phyloP scores from a whole-genome alignment of 2,113 vertebrate genomes.

The crab-eating macaque (Macaca fascicularis) region T2T-MFA8v1.1 NC_088391.1:39827501-39828000 shows the following conservation, averaged over 20 bases:
- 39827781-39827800: neutral
- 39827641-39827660: neutral
- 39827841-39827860: neutral
- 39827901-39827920: too few species aligned
- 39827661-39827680: neutral
- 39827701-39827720: neutral
- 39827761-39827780: neutral
- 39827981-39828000: too few species aligned
- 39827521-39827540: neutral
- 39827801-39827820: neutral
- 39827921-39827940: too few species aligned
- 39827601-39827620: neutral
- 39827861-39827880: too few species aligned
- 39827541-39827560: neutral
- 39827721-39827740: neutral
- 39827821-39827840: neutral
- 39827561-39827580: neutral
- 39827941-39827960: too few species aligned
- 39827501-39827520: neutral
- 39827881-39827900: too few species aligned
- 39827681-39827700: neutral
- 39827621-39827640: neutral
- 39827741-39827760: neutral
- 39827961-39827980: too few species aligned
- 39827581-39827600: neutral